Conservation (phyloP, 2,113 vertebrate genomes). For the Ptilorrhoa leucosticta region DNA sequence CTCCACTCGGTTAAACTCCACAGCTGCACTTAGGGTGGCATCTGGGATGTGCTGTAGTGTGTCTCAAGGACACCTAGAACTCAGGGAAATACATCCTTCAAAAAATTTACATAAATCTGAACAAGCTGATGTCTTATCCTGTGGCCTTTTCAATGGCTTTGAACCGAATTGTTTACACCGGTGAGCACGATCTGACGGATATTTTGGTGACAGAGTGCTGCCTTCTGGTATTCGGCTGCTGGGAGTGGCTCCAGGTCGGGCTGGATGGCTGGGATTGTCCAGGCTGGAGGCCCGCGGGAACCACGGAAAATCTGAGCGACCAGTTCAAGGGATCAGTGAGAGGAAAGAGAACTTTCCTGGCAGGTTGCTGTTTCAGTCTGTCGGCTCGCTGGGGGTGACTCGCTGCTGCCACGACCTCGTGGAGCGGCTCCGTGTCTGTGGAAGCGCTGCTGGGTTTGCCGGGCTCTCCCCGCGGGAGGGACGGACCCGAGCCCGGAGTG, state of each 20-base stretch:
- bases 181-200: neutral
- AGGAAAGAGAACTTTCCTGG: constrained; percentile 24
- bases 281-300: neutral
- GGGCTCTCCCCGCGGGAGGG: neutral
- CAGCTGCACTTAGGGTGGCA: accelerated
- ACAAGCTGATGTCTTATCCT: neutral
- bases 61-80: neutral
- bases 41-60: neutral
- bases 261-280: neutral
- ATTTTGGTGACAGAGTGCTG: neutral
- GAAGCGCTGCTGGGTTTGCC: neutral
- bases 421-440: neutral
- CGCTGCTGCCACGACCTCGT: neutral
- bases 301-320: neutral
- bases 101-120: neutral
- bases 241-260: neutral
- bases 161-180: neutral
- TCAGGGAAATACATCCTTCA: neutral
- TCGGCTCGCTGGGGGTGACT: accelerated
- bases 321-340: neutral
- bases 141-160: neutral
- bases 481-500: neutral
- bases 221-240: neutral
- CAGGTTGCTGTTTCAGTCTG: neutral
- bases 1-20: neutral